phyloP scores from a whole-genome alignment of 2,888 invertebrate genomes.

The Muscina levida region DNA sequence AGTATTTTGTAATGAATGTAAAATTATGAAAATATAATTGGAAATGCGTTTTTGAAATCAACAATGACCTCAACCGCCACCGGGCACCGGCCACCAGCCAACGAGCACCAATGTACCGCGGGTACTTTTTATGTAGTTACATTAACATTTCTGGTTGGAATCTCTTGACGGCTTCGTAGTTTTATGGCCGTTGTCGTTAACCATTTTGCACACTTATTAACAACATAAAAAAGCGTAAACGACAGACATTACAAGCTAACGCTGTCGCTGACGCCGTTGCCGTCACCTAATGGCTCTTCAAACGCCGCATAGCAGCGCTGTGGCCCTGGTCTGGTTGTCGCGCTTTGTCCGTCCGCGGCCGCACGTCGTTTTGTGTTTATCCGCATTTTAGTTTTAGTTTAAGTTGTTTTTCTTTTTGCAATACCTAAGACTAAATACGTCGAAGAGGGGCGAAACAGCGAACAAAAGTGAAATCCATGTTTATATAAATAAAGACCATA shows the following conservation, averaged over 20 bases:
- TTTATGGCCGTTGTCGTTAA: background rate
- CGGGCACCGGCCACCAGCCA: background rate
- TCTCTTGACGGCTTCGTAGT: background rate
- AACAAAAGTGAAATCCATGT: constrained; percentile 61
- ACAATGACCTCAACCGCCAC: constrained; percentile 16
- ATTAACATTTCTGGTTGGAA: constrained; percentile 19
- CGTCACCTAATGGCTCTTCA: constrained; percentile 23
- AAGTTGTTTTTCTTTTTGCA: background rate
- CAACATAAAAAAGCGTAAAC: constrained; percentile 3
- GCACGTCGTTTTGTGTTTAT: constrained; percentile 30
- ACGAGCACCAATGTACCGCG: background rate
- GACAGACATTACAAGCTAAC: constrained; percentile 24
- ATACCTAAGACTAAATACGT: background rate
- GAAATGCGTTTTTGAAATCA: background rate
- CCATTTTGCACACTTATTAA: constrained; percentile 35
- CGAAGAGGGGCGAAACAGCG: constrained; percentile 23
- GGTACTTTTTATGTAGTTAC: constrained; percentile 34
- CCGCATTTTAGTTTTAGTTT: constrained; percentile 36
- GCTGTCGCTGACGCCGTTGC: no score
- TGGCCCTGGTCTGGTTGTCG: background rate
- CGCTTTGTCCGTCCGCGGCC: background rate
- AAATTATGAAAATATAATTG: no score
- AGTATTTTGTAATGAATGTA: no score
- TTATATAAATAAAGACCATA: constrained; percentile 36
- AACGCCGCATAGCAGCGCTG: constrained; percentile 19